Evolutionary conservation across 2,113 vertebrate genomes (phyloP).

Genomic region (Nettapus auritus): DNA sequence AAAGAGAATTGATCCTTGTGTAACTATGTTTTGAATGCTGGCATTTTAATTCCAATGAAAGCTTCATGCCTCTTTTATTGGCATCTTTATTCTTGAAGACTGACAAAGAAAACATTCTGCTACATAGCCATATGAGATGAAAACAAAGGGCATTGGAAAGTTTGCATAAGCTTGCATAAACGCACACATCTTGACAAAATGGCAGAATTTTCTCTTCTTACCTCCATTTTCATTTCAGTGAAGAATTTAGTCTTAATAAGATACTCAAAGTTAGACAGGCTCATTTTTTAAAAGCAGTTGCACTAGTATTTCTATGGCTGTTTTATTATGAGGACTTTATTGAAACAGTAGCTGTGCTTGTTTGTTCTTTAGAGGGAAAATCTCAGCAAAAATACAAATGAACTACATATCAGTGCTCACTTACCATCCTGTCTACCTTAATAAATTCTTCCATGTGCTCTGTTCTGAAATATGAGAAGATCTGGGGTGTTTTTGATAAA

Average conservation of each 20-base stretch:
- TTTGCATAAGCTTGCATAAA: background rate
- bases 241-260: background rate
- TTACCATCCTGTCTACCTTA: background rate
- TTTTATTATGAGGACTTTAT: background rate
- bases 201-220: background rate
- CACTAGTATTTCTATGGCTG: background rate
- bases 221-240: background rate
- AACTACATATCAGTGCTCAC: background rate
- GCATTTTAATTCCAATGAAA: background rate
- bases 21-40: background rate
- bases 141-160: background rate
- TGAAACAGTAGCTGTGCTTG: background rate
- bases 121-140: background rate
- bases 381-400: background rate
- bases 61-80: background rate
- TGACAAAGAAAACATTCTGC: background rate
- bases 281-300: background rate
- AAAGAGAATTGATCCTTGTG: background rate
- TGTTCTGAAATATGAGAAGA: background rate
- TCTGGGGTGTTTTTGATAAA: background rate
- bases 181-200: background rate
- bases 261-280: background rate
- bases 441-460: background rate
- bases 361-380: background rate
- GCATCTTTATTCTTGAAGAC: background rate